Percentiles rank a stretch among this genome's conserved stretches.
Evolutionary conservation across 2,113 vertebrate genomes (phyloP).

Genomic region (Pachycephala philippinensis): DNA sequence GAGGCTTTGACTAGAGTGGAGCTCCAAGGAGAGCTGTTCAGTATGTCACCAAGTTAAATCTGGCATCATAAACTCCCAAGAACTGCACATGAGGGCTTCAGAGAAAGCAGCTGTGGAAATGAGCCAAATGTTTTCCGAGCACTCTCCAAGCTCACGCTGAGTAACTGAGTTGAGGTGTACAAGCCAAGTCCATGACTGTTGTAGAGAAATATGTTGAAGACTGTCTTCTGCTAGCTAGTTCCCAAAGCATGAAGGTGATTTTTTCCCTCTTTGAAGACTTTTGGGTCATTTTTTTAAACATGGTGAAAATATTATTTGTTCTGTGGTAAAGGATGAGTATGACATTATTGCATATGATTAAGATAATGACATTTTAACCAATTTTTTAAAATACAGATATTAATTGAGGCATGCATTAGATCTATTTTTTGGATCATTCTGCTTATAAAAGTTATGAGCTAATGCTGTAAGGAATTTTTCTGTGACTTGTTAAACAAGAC

Average conservation of each 20-base stretch:
- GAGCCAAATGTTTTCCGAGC: conserved; percentile 1
- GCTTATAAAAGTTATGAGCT: conserved; percentile 40
- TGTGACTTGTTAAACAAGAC: not conserved
- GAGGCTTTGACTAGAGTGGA: not conserved
- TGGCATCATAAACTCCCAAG: not conserved
- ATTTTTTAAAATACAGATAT: not conserved
- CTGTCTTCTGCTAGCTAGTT: conserved; percentile 29
- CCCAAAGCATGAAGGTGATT: not conserved
- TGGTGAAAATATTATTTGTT: not conserved
- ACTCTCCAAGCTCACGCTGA: conserved; percentile 34
- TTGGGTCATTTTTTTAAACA: not conserved
- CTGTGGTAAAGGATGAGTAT: not conserved
- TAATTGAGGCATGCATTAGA: not conserved
- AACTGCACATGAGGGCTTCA: not conserved
- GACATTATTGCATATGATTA: not conserved
- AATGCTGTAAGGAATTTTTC: conserved; percentile 45
- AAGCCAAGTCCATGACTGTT: conserved; percentile 52
- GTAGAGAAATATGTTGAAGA: conserved; percentile 30
- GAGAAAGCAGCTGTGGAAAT: conserved; percentile 17
- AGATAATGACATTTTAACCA: not conserved
- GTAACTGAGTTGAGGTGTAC: conserved; percentile 13
- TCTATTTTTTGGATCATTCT: not conserved
- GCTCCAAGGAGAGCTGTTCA: not conserved
- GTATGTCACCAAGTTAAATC: not conserved
- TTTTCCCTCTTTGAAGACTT: not conserved